Percentiles rank a stretch among this genome's conserved stretches.
phyloP scores from a whole-genome alignment of 2,113 vertebrate species.

The Cardinalis cardinalis region DNA sequence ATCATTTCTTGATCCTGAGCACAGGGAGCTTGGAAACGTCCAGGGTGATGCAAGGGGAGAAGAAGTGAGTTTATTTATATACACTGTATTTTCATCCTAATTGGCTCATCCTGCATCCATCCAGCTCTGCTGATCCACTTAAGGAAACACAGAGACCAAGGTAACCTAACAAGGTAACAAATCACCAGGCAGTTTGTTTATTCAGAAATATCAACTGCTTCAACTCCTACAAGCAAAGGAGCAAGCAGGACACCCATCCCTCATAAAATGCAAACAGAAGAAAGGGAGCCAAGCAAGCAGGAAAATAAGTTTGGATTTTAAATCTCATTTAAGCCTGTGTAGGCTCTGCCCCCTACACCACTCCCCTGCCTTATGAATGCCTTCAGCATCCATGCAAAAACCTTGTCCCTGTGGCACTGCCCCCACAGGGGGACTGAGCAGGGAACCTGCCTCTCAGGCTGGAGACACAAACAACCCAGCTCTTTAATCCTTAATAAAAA shows the following conservation, averaged over 20 bases:
- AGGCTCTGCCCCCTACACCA: neutral
- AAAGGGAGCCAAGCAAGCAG: neutral
- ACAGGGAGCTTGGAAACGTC: constrained; percentile 24
- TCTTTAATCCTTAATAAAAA: constrained; percentile 11
- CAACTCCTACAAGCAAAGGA: neutral
- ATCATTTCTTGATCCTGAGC: neutral
- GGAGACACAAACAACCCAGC: neutral
- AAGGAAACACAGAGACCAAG: constrained; percentile 10
- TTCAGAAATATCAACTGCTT: constrained; percentile 12
- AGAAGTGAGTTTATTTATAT: constrained; percentile 39
- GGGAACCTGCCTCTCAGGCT: neutral
- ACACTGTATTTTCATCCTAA: constrained; percentile 31
- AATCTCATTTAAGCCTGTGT: neutral
- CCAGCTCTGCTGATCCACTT: constrained; percentile 29
- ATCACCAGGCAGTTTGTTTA: constrained; percentile 23
- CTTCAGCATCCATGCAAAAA: neutral
- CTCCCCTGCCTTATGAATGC: neutral
- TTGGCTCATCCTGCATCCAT: constrained; percentile 43
- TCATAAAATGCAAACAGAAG: neutral
- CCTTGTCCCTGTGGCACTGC: neutral
- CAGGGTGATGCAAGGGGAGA: neutral
- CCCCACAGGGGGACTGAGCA: neutral
- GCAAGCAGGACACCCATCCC: neutral
- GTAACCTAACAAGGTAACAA: constrained; percentile 54
- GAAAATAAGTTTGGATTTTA: neutral